These are phyloP conservation scores for Trichonephila clavipes DNA, from an alignment of 1,140 invertebrate genomes.

Conservation along the genomic window DNA sequence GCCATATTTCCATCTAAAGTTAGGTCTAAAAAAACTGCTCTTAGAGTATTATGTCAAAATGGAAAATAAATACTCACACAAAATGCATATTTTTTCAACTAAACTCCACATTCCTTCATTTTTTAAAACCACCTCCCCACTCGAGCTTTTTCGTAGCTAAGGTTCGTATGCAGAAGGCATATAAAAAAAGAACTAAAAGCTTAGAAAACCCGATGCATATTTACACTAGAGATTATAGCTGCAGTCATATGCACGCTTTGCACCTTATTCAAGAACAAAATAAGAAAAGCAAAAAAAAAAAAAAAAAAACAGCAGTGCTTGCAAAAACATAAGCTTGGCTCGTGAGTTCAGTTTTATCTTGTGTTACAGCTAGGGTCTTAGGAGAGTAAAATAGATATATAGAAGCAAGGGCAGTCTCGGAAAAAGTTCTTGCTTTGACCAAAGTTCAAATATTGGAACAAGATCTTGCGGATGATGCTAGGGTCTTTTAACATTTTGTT, in stretches of 20 bases:
- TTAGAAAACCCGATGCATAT: constrained; percentile 55
- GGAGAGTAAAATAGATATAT: constrained; percentile 46
- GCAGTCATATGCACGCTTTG: neutral
- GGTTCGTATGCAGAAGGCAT: neutral
- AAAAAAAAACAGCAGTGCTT: constrained; percentile 4
- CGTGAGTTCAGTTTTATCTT: constrained; percentile 44
- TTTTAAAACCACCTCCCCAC: neutral
- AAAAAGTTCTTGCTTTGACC: constrained; percentile 22
- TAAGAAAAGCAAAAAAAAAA: neutral
- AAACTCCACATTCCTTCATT: neutral
- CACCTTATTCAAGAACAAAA: neutral
- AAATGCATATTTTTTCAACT: neutral
- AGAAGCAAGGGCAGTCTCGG: neutral
- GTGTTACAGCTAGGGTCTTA: neutral
- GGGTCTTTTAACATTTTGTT: constrained; percentile 48
- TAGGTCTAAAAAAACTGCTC: neutral
- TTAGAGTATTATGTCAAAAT: neutral
- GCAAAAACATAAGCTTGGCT: constrained; percentile 28
- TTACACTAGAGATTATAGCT: constrained; percentile 65
- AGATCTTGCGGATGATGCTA: constrained; percentile 41
- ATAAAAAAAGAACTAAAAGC: constrained; percentile 32
- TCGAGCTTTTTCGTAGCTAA: neutral
- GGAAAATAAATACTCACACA: neutral
- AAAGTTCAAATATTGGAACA: constrained; percentile 55
- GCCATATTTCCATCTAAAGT: neutral